A percentile compares a stretch with the other conserved stretches of the same genome.
Conservation (phyloP, 2,113 vertebrate species). For the Megaceryle torquata region DNA sequence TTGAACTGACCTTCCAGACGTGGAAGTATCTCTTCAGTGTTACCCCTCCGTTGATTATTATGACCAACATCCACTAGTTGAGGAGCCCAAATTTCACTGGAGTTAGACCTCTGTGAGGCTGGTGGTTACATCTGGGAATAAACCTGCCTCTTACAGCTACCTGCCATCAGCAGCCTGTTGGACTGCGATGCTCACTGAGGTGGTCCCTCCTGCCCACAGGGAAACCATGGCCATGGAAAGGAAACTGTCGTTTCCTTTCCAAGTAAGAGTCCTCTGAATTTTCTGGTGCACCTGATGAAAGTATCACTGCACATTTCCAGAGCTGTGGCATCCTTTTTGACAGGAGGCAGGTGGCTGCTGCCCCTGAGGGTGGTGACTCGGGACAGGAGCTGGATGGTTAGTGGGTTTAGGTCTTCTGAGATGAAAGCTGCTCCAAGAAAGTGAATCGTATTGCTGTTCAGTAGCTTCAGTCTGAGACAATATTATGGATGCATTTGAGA, state of each 20-base stretch:
- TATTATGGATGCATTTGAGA: neutral
- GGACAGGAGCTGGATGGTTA: neutral
- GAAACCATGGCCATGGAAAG: neutral
- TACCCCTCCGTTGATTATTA: neutral
- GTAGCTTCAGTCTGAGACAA: neutral
- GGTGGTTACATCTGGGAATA: neutral
- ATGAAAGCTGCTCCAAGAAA: neutral
- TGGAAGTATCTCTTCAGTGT: neutral
- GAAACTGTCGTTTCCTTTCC: neutral
- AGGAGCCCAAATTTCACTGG: neutral
- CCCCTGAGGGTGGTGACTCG: neutral
- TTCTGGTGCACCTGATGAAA: neutral
- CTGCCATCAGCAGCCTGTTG: neutral
- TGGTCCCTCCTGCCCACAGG: neutral
- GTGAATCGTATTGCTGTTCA: neutral
- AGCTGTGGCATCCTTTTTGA: neutral
- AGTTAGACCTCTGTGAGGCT: neutral
- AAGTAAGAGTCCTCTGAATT: neutral
- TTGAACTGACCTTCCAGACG: neutral
- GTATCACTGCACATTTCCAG: neutral
- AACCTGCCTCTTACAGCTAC: neutral
- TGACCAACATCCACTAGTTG: neutral
- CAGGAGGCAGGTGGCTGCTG: neutral
- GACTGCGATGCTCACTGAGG: fast-evolving
- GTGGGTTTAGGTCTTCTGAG: neutral